Base-by-base conservation (phyloP, 1,140 invertebrate genomes). In the Ephestia elutella region DNA sequence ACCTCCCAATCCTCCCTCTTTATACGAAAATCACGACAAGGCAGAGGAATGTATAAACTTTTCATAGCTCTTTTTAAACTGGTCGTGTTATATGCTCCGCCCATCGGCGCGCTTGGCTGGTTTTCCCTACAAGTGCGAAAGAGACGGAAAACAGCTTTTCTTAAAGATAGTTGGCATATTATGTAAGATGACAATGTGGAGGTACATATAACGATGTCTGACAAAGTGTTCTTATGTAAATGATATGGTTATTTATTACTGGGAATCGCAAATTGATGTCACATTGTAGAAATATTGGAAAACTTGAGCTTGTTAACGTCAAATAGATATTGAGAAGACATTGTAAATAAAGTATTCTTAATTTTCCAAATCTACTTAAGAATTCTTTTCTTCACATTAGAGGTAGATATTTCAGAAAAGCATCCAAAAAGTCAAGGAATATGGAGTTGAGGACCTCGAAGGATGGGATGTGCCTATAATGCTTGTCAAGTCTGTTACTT, bases 91-190 rank as follows among this genome's bases (percentile, higher is more conserved):
- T 5, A 66, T 55, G 68, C 85, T 71, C 82, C 85, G 81, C 85
- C 84, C 75, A 87, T 80, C 72, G 71, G 71, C 71, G 74, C 82
- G 85, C 82, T 82, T 73, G 62, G 78, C 21, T 74, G 73, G 53
- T 54, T 78, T 78, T 78, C 57, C 71, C 54, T 70, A 77, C 61
- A 65, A 80, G 83, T 86, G 84, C 82, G 82, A 87, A 62, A 35
- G 71, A 70, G 75, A 80, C 63, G 59, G 69, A 57, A 44, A 15
- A 21, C 58, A 70, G 70, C 73, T 84, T 87, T 86, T 87, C 84
- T 87, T 85, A 73, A 82, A 85, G 82, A 87, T 84, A 86, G 82
- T 86, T 82, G 62, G 65, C 66, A 78, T 71, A 80, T 79, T 76
- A 73, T 70, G 62, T 76, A 78, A 71, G 65, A 71, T 66, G 66